phyloP scores from a whole-genome alignment of 2,888 invertebrate species.

The Eretmocerus hayati region DNA sequence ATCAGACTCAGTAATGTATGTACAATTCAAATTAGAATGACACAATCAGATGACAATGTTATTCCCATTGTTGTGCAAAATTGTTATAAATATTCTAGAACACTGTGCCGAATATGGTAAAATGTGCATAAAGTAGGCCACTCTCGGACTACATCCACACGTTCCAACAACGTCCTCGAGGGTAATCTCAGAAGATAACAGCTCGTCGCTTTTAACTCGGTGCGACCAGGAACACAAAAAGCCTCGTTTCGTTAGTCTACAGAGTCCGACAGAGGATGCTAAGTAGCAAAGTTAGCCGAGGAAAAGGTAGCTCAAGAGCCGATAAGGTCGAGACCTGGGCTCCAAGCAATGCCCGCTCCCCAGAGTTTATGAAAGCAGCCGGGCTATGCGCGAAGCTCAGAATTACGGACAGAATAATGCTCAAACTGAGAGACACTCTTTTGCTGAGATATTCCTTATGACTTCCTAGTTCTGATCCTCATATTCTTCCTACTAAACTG shows the following conservation, averaged over 20 bases:
- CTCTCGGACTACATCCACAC: not conserved
- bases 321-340: constrained; percentile 5
- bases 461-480: not conserved
- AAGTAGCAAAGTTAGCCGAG: constrained; percentile 8
- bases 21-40: too few relatives aligned
- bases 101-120: too few relatives aligned
- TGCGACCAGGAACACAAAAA: constrained; percentile 2
- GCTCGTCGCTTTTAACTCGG: constrained; percentile 4
- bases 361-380: constrained; percentile 7
- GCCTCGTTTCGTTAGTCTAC: not conserved
- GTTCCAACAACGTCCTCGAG: not conserved
- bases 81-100: too few relatives aligned
- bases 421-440: too few relatives aligned
- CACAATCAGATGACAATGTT: too few relatives aligned
- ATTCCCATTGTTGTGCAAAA: too few relatives aligned
- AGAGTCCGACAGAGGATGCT: not conserved
- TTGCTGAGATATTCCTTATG: too few relatives aligned
- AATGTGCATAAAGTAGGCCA: too few relatives aligned
- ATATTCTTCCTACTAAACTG: too few relatives aligned
- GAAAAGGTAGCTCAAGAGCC: constrained; percentile 8
- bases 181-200: constrained; percentile 8
- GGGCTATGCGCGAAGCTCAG: too few relatives aligned
- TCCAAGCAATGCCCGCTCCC: not conserved
- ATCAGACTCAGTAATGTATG: too few relatives aligned
- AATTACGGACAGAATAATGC: too few relatives aligned